Conservation (phyloP, 1,140 invertebrate species). For the Formica selysi region DNA sequence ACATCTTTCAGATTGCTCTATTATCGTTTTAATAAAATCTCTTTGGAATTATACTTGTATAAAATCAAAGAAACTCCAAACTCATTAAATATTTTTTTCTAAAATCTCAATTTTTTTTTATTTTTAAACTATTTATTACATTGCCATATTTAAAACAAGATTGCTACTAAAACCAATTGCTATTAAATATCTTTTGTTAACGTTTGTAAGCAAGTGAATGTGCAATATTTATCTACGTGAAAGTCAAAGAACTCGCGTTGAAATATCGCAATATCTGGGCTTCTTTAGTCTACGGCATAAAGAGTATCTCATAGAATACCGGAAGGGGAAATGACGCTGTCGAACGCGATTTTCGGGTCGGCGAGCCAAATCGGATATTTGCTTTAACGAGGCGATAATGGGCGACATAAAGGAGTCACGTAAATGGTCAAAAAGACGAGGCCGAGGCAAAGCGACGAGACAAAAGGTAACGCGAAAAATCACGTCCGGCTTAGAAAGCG, state of each 20-base stretch:
- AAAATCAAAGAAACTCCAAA: background rate
- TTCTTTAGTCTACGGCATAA: background rate
- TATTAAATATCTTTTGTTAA: background rate
- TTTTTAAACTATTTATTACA: background rate
- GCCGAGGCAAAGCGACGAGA: conserved; percentile 43
- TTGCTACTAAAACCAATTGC: background rate
- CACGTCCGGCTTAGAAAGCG: conserved; percentile 70
- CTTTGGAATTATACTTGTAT: conserved; percentile 1
- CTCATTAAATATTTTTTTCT: background rate
- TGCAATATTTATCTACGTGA: background rate
- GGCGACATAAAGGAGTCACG: conserved; percentile 44
- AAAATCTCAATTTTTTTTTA: background rate
- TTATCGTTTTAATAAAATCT: conserved; percentile 10
- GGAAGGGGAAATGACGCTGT: conserved; percentile 82
- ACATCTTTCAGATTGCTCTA: conserved; percentile 1
- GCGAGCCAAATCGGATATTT: conserved; percentile 78
- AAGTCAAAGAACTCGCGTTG: conserved; percentile 21
- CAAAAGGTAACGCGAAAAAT: conserved; percentile 63
- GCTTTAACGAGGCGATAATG: conserved; percentile 76
- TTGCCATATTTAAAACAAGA: background rate
- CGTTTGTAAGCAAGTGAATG: background rate
- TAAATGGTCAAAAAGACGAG: conserved; percentile 41
- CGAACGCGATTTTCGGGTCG: conserved; percentile 74
- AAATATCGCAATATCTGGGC: background rate
- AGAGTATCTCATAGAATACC: conserved; percentile 42